phyloP scores from a whole-genome alignment of 2,797 vertebrate species.

The Psittacula derbiana region DNA sequence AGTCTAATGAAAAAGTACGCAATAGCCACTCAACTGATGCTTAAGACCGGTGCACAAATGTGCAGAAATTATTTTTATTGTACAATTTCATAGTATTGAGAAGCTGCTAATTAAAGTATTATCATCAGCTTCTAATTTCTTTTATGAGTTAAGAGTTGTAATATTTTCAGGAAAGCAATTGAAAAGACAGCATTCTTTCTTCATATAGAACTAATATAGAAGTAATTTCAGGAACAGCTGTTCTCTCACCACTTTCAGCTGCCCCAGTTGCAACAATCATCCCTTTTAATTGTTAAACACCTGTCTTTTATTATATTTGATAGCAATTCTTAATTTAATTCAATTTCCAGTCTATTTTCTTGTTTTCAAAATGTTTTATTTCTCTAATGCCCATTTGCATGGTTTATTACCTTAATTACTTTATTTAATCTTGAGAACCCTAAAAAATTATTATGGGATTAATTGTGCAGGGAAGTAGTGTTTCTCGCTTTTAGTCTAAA shows the following conservation, averaged over 20 bases:
- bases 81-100: not conserved
- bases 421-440: constrained; percentile 57
- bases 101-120: constrained; percentile 21
- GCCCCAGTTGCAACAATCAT: constrained; percentile 18
- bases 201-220: constrained; percentile 12
- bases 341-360: constrained; percentile 10
- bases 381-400: constrained; percentile 51
- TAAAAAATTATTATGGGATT: constrained; percentile 62
- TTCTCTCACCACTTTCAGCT: constrained; percentile 54
- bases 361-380: constrained; percentile 38
- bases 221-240: constrained; percentile 57
- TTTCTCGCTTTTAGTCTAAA: constrained; percentile 31
- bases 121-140: not conserved
- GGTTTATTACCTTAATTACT: constrained; percentile 63
- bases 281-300: constrained; percentile 63
- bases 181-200: constrained; percentile 34
- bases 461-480: constrained; percentile 57
- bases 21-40: not conserved
- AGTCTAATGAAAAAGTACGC: not conserved
- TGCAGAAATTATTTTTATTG: constrained; percentile 8
- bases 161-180: constrained; percentile 22
- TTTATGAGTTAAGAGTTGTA: not conserved
- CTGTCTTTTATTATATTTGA: constrained; percentile 67
- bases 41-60: not conserved
- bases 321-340: constrained; percentile 54